Evolutionary conservation across 2,888 invertebrate species (phyloP), one percentile per base, ranked within the genome.

Genomic region (Imbricaverruca yamaguchii): DNA sequence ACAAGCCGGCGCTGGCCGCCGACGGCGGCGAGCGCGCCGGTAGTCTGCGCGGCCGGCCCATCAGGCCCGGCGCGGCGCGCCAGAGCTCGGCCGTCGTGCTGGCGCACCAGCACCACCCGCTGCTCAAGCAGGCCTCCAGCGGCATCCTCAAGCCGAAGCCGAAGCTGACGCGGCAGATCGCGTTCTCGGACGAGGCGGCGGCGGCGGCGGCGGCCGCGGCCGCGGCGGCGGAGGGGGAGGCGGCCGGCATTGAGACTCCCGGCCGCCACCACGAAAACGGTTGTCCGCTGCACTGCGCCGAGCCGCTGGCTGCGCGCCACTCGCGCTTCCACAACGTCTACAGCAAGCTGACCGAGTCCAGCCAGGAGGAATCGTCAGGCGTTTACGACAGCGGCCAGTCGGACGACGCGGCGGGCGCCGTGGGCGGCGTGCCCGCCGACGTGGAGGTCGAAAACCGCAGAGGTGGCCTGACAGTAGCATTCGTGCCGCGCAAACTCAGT

Each of bases 401-500:
- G 23, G 79, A 82, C 65, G 79, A 81, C 63, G 63, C 67, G 23
- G 77, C 74, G 23, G 74, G 39, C 55, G 65, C 81, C 10, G 65
- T 78, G 53, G 57, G 74, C 53, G 80, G 63, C 15, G 59, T 21
- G 57, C 81, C 59, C 79, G 55, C 80, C 67, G 79, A 80, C 67
- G 77, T 57, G 15, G 23, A 55, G 74, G 55, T 69, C 55, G 74
- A 55, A 21, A 21, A 55, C 53, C 81, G 81, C 13, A 69, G 81
- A 61, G 81, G 56, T 55, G 83, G 82, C 4, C 80, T 84, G 10
- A 80, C 83, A 53, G 82, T 82, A 12, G 83, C 83, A 56, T 85
- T 85, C 81, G 79, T 84, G 53, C 84, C 85, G 18, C 82, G 85
- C 25, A 85, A 85, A 81, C 81, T 85, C 55, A 85, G 85, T 81